These are phyloP conservation scores for Podarcis raffonei DNA, from an alignment of 2,113 vertebrate species.

Conservation along the genomic window DNA sequence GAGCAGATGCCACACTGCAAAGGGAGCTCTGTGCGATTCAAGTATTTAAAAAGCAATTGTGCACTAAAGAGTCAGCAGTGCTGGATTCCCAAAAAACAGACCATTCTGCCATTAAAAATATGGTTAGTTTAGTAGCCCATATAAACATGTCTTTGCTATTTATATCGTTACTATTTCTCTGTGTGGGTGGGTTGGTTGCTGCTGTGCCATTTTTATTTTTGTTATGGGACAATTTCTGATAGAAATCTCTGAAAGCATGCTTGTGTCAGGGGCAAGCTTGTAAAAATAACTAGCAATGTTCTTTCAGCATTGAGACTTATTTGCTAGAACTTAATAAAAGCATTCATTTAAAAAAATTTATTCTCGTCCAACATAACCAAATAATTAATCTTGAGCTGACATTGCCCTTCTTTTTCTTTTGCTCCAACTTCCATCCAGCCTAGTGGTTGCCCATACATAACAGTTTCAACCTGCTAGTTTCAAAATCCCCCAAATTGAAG, in stretches of 20 bases:
- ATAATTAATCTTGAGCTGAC: neutral
- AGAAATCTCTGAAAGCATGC: constrained; percentile 5
- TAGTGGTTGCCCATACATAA: neutral
- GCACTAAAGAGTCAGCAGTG: neutral
- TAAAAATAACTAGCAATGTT: neutral
- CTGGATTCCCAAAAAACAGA: neutral
- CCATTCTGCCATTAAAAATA: neutral
- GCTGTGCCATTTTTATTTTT: constrained; percentile 6
- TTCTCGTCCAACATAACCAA: neutral
- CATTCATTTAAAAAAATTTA: neutral
- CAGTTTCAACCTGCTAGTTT: neutral
- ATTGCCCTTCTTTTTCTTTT: neutral
- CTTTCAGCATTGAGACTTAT: neutral
- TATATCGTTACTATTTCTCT: neutral
- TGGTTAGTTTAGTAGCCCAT: neutral
- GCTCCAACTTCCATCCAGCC: neutral
- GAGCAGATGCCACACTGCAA: neutral
- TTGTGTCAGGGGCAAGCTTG: neutral
- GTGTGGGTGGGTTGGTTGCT: neutral
- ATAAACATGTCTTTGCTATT: constrained; percentile 10
- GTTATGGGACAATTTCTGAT: neutral
- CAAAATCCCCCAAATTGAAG: neutral
- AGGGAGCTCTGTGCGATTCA: neutral
- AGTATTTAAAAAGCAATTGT: neutral
- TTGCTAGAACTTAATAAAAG: constrained; percentile 1